A percentile compares a stretch with the other conserved stretches of the same genome.
Conservation (phyloP, 2,888 invertebrate species). For the Pelosia muscerda region DNA sequence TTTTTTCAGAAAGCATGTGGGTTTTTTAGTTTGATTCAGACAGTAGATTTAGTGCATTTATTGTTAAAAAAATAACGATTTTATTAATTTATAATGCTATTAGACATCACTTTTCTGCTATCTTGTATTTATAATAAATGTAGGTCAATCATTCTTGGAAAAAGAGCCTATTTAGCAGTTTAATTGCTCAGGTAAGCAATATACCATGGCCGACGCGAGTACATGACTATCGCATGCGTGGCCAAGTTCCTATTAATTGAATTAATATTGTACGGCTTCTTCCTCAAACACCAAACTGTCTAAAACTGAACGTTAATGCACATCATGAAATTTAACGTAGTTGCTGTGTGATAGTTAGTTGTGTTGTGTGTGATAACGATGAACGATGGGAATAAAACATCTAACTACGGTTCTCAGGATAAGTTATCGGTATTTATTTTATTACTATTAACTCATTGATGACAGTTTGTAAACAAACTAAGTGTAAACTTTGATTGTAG, state of each 20-base stretch:
- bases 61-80: too few species aligned
- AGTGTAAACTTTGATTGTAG: background rate
- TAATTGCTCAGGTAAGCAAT: conserved; percentile 33
- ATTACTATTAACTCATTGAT: conserved; percentile 10
- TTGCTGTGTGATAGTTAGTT: conserved; percentile 35
- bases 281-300: conserved; percentile 67
- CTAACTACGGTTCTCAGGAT: conserved; percentile 63
- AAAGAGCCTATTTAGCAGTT: background rate
- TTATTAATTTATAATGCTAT: too few species aligned
- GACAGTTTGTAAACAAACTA: conserved; percentile 24
- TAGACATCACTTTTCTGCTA: too few species aligned
- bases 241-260: conserved; percentile 76
- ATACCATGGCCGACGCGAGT: background rate
- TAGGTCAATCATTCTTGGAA: background rate
- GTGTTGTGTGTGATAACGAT: conserved; percentile 57
- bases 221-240: conserved; percentile 45
- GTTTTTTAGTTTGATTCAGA: too few species aligned
- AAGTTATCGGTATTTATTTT: conserved; percentile 61
- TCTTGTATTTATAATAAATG: too few species aligned
- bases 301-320: conserved; percentile 62
- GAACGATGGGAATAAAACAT: conserved; percentile 57
- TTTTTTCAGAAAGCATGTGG: too few species aligned
- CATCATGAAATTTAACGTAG: conserved; percentile 37
- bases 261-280: conserved; percentile 79
- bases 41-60: too few species aligned